Evolutionary conservation across 2,113 vertebrate species (phyloP).

Genomic region (Melozone crissalis): DNA sequence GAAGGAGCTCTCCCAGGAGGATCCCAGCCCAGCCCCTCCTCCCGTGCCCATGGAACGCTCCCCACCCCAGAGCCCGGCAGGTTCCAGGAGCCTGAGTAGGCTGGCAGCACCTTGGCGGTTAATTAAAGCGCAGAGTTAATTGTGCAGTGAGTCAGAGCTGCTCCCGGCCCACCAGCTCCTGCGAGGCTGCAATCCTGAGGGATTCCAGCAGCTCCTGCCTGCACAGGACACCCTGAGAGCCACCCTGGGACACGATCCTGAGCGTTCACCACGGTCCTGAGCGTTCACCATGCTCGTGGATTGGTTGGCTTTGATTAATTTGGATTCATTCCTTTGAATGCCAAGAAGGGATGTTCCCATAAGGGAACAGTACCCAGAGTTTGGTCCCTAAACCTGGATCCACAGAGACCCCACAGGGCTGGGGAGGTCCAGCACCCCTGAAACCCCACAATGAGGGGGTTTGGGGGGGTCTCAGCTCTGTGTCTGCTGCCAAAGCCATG

Average conservation of each 20-base stretch:
- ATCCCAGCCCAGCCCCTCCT: background rate
- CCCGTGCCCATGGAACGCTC: fast-evolving
- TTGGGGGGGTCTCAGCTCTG: background rate
- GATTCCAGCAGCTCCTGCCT: background rate
- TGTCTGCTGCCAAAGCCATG: too few relatives aligned
- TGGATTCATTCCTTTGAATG: too few relatives aligned
- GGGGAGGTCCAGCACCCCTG: background rate
- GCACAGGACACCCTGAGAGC: fast-evolving
- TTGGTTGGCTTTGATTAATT: too few relatives aligned
- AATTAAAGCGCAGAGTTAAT: background rate
- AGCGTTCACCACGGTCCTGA: fast-evolving
- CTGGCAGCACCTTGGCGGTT: background rate
- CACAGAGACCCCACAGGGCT: too few relatives aligned
- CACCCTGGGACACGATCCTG: fast-evolving
- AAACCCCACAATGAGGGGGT: fast-evolving
- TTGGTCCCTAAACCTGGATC: background rate
- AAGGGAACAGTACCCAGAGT: background rate
- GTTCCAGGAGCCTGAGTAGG: background rate
- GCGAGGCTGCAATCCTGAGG: background rate
- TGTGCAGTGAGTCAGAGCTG: background rate
- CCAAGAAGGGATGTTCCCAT: fast-evolving
- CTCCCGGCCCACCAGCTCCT: background rate
- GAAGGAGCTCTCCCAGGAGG: fast-evolving
- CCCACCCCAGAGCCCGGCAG: background rate
- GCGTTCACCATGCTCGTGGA: fast-evolving